phyloP scores from a whole-genome alignment of 2,888 invertebrate genomes.

The Notodonta dromedarius region DNA sequence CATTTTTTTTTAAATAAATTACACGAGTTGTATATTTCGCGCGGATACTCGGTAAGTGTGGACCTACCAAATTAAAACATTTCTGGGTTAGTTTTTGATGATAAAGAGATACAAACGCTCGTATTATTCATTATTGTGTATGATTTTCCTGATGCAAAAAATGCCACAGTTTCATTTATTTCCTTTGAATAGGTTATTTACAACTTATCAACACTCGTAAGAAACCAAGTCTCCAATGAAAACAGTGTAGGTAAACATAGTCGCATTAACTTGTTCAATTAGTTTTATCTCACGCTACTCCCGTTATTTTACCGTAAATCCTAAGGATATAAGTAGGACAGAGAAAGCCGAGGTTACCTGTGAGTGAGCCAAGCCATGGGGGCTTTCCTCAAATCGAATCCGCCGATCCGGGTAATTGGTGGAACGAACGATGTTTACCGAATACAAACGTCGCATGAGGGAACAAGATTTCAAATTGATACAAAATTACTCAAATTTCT shows the following conservation, averaged over 20 bases:
- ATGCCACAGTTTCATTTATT: too few species aligned
- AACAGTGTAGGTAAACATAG: too few species aligned
- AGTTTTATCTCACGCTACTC: background rate
- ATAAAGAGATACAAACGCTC: background rate
- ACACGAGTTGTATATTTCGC: too few species aligned
- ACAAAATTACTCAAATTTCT: background rate
- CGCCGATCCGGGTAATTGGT: conserved; percentile 1
- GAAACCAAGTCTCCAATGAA: too few species aligned
- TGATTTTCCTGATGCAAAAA: too few species aligned
- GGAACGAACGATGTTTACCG: background rate
- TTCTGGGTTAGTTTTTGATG: background rate
- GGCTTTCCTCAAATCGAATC: conserved; percentile 2
- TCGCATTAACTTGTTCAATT: too few species aligned
- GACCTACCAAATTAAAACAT: background rate
- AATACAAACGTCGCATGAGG: background rate
- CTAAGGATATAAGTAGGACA: background rate
- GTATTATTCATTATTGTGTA: too few species aligned
- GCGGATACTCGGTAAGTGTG: too few species aligned
- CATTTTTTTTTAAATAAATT: too few species aligned
- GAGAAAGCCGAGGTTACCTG: background rate
- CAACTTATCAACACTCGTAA: too few species aligned
- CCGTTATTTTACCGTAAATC: background rate
- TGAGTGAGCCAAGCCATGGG: conserved; percentile 1
- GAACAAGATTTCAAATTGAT: background rate
- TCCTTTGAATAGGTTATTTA: too few species aligned